A percentile compares a stretch with the other conserved stretches of the same genome.
These are phyloP conservation scores for cat (Felis catus) DNA, from an alignment of 2,113 vertebrate genomes.

Conservation along the genomic window DNA sequence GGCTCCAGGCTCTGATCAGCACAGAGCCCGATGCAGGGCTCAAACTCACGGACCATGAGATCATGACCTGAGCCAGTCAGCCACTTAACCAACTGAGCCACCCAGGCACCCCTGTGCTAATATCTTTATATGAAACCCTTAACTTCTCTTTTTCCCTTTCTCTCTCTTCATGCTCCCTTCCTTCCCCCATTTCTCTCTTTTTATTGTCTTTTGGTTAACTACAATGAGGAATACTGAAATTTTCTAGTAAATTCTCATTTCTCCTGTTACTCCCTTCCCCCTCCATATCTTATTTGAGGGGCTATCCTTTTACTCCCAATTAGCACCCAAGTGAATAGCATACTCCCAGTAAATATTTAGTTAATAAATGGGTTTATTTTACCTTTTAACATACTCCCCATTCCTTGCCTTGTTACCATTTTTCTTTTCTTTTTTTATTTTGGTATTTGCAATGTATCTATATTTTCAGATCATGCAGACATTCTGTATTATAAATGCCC, in stretches of 20 bases:
- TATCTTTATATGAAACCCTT: neutral
- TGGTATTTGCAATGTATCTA: neutral
- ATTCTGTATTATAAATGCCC: neutral
- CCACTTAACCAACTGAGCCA: neutral
- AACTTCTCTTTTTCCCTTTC: neutral
- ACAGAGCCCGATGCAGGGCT: neutral
- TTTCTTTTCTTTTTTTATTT: neutral
- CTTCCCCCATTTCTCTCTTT: neutral
- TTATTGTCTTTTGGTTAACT: neutral
- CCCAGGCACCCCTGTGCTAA: neutral
- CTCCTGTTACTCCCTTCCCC: neutral
- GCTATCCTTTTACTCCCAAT: neutral
- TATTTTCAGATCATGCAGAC: neutral
- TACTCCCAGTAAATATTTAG: neutral
- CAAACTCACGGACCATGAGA: neutral
- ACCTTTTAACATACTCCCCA: neutral
- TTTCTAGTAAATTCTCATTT: neutral
- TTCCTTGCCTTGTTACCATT: neutral
- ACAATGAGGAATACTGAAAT: neutral
- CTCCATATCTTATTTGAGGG: neutral
- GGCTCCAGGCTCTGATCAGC: too few relatives aligned
- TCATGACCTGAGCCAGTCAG: neutral
- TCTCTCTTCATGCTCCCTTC: neutral
- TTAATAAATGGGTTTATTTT: neutral
- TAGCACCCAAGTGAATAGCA: neutral